A percentile compares a stretch with the other conserved stretches of the same genome.
Evolutionary conservation across 2,888 invertebrate genomes (phyloP).

Genomic region (Papilio demoleus): DNA sequence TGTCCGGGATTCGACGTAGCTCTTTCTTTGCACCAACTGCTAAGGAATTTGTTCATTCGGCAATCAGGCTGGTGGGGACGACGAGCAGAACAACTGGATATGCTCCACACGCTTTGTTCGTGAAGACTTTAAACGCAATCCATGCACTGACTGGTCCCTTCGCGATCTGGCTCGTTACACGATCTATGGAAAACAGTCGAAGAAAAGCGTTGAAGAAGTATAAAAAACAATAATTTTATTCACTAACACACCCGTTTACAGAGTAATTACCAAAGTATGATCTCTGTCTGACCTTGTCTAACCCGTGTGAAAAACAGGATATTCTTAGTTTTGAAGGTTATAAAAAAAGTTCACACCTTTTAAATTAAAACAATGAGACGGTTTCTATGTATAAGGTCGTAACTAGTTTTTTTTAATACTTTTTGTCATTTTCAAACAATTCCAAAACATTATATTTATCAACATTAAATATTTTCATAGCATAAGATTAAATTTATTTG

Average conservation of each 20-base stretch:
- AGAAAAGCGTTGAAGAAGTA: conserved; percentile 83
- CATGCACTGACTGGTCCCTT: conserved; percentile 79
- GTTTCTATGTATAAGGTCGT: background rate
- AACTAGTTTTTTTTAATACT: background rate
- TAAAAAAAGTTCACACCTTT: background rate
- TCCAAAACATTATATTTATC: no score
- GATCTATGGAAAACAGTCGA: conserved; percentile 86
- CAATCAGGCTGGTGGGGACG: conserved; percentile 88
- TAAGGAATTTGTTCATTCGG: conserved; percentile 87
- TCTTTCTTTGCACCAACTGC: conserved; percentile 90
- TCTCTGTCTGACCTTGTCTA: background rate
- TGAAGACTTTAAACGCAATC: conserved; percentile 75
- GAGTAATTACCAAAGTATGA: background rate
- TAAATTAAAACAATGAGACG: background rate
- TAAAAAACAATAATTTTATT: conserved; percentile 67
- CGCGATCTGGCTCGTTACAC: conserved; percentile 85
- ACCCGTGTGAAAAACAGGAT: background rate
- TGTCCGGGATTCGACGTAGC: conserved; percentile 91
- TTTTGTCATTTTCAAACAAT: no score
- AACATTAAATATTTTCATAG: no score
- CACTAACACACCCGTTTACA: background rate
- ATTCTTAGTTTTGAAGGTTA: background rate
- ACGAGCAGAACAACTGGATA: conserved; percentile 89
- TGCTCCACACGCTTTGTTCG: conserved; percentile 86
- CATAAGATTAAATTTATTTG: no score